Conservation (phyloP, 2,113 vertebrate genomes). For the Oostethus manadensis region DNA sequence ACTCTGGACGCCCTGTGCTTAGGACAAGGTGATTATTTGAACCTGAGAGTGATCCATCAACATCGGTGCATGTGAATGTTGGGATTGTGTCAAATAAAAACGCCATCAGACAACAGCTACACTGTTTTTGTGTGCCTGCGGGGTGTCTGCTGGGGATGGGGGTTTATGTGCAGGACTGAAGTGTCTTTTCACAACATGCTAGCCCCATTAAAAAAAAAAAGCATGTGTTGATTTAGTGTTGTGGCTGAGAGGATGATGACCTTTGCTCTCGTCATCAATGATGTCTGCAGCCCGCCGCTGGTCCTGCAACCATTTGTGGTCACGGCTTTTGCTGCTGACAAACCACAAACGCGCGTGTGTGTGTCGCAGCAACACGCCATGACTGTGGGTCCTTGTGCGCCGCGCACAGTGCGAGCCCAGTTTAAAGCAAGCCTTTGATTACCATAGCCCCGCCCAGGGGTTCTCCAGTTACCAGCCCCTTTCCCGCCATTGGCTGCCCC, state of each 20-base stretch:
- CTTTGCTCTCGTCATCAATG: constrained; percentile 35
- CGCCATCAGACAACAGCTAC: too few species aligned
- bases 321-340: constrained; percentile 24
- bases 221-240: constrained; percentile 45
- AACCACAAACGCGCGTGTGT: constrained; percentile 18
- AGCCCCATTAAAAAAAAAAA: constrained; percentile 40
- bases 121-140: not conserved
- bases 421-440: constrained; percentile 72
- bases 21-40: too few species aligned
- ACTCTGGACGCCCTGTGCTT: too few species aligned
- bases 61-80: not conserved
- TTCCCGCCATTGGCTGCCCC: constrained; percentile 64
- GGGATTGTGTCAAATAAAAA: constrained; percentile 39
- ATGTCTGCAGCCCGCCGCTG: constrained; percentile 10
- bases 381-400: constrained; percentile 1
- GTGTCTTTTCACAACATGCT: constrained; percentile 40
- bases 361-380: not conserved
- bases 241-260: constrained; percentile 44
- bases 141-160: not conserved
- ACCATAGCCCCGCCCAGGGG: constrained; percentile 74
- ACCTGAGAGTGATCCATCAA: too few species aligned
- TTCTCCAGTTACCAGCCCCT: constrained; percentile 75
- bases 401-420: too few species aligned
- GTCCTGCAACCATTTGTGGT: constrained; percentile 13
- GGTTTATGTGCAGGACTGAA: constrained; percentile 31